These are phyloP conservation scores for Cremastinae sp. DNA, from an alignment of 2,888 invertebrate species.

Conservation along the genomic window DNA sequence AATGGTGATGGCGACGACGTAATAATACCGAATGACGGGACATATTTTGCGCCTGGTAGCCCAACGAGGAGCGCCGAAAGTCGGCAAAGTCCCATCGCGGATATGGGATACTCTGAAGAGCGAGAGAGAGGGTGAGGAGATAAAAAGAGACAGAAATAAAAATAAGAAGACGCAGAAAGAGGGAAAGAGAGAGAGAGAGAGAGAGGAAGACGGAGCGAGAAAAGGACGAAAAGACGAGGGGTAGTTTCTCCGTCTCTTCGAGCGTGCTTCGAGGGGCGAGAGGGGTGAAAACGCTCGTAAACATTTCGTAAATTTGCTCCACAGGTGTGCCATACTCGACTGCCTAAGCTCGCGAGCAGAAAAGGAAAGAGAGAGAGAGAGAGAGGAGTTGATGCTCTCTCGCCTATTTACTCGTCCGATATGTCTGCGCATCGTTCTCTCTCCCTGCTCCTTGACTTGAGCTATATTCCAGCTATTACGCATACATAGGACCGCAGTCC, in stretches of 20 bases:
- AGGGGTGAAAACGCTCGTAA: constrained; percentile 71
- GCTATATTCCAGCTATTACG: constrained; percentile 34
- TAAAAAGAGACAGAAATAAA: constrained; percentile 41
- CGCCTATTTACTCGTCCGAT: constrained; percentile 75
- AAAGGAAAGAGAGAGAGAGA: constrained; percentile 60
- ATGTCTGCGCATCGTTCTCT: constrained; percentile 51
- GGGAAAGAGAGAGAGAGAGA: constrained; percentile 43
- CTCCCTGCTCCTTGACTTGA: constrained; percentile 14
- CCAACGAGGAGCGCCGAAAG: too few relatives aligned
- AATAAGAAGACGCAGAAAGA: constrained; percentile 58
- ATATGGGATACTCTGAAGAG: neutral
- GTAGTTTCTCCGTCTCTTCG: constrained; percentile 68
- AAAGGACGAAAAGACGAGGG: constrained; percentile 58
- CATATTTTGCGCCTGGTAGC: constrained; percentile 64
- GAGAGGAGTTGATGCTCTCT: constrained; percentile 66
- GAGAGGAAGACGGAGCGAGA: constrained; percentile 56
- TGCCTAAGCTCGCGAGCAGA: constrained; percentile 75
- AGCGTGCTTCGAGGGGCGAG: constrained; percentile 64
- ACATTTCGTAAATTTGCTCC: constrained; percentile 81
- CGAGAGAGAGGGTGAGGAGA: constrained; percentile 62
- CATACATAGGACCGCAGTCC: constrained; percentile 43
- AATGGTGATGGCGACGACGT: constrained; percentile 74
- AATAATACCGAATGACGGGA: constrained; percentile 78
- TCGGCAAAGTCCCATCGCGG: too few relatives aligned
- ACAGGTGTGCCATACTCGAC: constrained; percentile 79